Conservation (phyloP, 1,140 invertebrate species). For the Trigoniulus corallinus region DNA sequence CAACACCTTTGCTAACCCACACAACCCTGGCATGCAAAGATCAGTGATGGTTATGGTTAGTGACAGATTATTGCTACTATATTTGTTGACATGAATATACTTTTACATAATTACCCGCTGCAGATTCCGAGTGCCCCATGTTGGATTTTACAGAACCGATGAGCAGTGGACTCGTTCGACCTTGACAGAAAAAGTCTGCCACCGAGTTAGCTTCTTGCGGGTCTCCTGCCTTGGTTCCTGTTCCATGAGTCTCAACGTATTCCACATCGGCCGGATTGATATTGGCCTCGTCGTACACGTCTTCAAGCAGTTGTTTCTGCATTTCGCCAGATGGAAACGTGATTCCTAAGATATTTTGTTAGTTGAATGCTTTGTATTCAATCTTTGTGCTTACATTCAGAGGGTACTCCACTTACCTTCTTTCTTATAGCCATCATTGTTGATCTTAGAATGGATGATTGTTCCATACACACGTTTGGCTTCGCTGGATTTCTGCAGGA, state of each 20-base stretch:
- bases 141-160: slow-evolving; percentile 42
- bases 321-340: slow-evolving; percentile 20
- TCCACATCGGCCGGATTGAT: slow-evolving; percentile 24
- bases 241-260: slow-evolving; percentile 41
- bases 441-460: slow-evolving; percentile 36
- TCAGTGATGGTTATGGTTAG: too few species aligned
- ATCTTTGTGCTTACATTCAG: slow-evolving; percentile 14
- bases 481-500: slow-evolving; percentile 29
- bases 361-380: too few species aligned
- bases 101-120: slow-evolving; percentile 34
- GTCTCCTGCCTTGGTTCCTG: slow-evolving; percentile 39
- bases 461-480: slow-evolving; percentile 35
- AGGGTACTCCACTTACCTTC: slow-evolving; percentile 28
- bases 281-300: slow-evolving; percentile 22
- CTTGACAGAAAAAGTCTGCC: slow-evolving; percentile 31
- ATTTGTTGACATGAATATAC: too few species aligned
- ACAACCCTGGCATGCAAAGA: too few species aligned
- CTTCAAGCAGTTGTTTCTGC: slow-evolving; percentile 22
- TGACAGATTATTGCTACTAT: too few species aligned
- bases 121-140: slow-evolving; percentile 39
- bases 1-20: too few species aligned
- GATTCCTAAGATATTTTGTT: too few species aligned
- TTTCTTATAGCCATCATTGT: slow-evolving; percentile 39
- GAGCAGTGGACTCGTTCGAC: slow-evolving; percentile 24
- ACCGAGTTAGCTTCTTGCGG: slow-evolving; percentile 37